A percentile compares a stretch with the other conserved stretches of the same genome.
Conservation (phyloP, 2,113 vertebrate species). For the Melospiza georgiana region DNA sequence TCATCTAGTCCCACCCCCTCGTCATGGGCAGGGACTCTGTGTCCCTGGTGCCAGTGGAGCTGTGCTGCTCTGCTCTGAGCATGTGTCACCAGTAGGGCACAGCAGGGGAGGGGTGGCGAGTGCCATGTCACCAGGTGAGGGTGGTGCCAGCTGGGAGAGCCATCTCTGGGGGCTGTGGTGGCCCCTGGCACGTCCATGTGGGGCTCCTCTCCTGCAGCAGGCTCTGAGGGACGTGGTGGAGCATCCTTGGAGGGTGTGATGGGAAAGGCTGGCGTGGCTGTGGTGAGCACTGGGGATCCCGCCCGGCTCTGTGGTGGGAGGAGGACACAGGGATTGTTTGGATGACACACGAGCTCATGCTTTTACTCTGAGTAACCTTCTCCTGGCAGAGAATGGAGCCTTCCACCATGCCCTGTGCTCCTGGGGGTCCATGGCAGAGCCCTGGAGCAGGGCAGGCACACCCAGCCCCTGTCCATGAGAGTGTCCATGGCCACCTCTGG, state of each 20-base stretch:
- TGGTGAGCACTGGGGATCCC: neutral
- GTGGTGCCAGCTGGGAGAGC: neutral
- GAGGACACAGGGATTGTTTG: neutral
- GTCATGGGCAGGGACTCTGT: neutral
- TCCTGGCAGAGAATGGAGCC: neutral
- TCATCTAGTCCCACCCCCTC: neutral
- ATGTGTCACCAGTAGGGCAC: neutral
- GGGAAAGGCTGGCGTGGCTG: neutral
- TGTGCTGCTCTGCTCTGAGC: neutral
- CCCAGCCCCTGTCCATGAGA: neutral
- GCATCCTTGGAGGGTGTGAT: neutral
- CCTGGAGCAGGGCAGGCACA: rapidly evolving
- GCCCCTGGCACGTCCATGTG: rapidly evolving
- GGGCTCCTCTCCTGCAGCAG: neutral
- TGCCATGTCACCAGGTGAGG: neutral
- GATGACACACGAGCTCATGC: neutral
- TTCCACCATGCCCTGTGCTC: neutral
- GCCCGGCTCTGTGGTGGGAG: neutral
- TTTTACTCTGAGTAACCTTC: slow-evolving; percentile 35
- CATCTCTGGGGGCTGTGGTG: neutral
- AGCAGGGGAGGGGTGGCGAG: neutral
- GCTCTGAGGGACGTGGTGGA: neutral
- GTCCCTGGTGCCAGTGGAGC: neutral
- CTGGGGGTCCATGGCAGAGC: neutral
- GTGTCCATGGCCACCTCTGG: neutral